Percentiles rank a stretch among this genome's conserved stretches.
phyloP scores from a whole-genome alignment of 2,113 vertebrate species.

The Himantopus leucocephalus region DNA sequence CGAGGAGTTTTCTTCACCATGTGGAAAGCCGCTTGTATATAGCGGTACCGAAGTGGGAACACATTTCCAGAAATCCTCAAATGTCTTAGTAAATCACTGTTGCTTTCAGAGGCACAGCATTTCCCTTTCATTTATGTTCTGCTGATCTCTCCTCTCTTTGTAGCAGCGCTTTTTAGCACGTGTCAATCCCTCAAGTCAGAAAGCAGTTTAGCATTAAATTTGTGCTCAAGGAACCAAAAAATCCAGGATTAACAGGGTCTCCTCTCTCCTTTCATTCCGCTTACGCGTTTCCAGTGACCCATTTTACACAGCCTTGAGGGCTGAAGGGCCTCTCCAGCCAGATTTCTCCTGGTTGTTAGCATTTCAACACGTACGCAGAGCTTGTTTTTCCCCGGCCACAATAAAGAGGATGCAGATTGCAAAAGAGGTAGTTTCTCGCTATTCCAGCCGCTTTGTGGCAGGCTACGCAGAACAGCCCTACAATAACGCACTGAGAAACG shows the following conservation, averaged over 20 bases:
- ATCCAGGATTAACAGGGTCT: neutral
- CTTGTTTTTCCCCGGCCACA: fast-evolving
- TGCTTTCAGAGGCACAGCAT: neutral
- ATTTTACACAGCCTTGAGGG: neutral
- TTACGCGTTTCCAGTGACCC: neutral
- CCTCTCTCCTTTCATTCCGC: neutral
- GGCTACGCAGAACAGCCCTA: neutral
- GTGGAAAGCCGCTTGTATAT: neutral
- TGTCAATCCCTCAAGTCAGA: neutral
- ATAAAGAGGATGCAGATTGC: neutral
- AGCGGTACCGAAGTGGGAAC: neutral
- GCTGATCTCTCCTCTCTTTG: neutral
- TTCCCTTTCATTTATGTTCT: neutral
- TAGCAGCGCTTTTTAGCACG: neutral
- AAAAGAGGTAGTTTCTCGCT: neutral
- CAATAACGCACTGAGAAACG: neutral
- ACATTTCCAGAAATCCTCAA: neutral
- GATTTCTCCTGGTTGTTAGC: fast-evolving
- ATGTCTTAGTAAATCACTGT: neutral
- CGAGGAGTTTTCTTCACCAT: fast-evolving
- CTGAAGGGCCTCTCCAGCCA: neutral
- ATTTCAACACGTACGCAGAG: neutral
- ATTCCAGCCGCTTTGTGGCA: neutral
- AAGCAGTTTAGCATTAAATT: neutral
- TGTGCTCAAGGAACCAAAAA: neutral